These are phyloP conservation scores for Herpailurus yagouaroundi DNA, from an alignment of 2,113 vertebrate species.

Conservation along the genomic window DNA sequence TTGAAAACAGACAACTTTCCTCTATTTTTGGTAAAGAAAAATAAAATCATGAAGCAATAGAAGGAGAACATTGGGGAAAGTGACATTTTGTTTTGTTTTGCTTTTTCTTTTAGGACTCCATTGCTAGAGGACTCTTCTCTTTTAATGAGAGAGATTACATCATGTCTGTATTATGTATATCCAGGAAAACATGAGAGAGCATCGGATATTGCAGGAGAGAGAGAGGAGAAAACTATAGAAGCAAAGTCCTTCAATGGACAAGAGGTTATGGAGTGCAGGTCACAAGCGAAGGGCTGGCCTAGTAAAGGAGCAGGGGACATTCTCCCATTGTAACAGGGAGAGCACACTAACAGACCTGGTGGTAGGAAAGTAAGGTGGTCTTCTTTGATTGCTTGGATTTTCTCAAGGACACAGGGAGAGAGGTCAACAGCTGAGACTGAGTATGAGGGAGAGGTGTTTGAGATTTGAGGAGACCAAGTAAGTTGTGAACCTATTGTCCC, in stretches of 20 bases:
- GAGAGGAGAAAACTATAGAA: background rate
- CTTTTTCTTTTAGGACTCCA: background rate
- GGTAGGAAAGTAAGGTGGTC: background rate
- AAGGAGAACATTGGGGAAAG: background rate
- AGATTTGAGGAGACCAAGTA: background rate
- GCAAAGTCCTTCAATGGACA: background rate
- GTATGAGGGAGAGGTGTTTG: background rate
- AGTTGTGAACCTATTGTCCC: background rate
- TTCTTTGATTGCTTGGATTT: conserved; percentile 2
- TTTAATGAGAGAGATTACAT: background rate
- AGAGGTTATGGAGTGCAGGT: background rate
- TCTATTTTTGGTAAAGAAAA: background rate
- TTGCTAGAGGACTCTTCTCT: background rate
- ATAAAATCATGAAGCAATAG: background rate
- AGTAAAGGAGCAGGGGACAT: background rate
- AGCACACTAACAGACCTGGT: background rate
- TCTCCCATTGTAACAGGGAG: background rate
- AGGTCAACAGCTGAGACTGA: background rate
- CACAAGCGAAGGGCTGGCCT: background rate
- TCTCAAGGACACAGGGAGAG: background rate
- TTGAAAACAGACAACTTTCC: background rate
- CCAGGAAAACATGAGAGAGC: background rate
- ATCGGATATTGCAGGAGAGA: background rate
- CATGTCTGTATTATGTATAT: background rate
- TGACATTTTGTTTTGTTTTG: too few relatives aligned